Percentiles rank a stretch among this genome's conserved stretches.
These are phyloP conservation scores for Sesamia nonagrioides DNA, from an alignment of 1,140 invertebrate species.

Conservation along the genomic window DNA sequence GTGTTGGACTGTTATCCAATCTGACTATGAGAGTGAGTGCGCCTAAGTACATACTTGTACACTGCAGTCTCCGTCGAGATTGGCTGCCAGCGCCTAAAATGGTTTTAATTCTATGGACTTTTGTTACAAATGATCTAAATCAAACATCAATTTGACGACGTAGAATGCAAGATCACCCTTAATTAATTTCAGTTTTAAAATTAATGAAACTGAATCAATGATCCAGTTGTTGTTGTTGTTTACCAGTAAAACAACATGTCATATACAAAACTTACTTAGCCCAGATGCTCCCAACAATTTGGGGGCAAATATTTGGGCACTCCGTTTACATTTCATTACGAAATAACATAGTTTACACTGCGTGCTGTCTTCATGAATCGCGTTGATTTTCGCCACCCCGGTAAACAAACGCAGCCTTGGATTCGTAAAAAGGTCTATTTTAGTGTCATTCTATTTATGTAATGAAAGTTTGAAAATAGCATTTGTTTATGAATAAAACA, in stretches of 20 bases:
- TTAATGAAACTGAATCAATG: background rate
- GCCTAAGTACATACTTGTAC: too few relatives aligned
- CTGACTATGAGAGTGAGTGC: too few relatives aligned
- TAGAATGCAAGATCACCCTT: too few relatives aligned
- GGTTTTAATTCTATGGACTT: too few relatives aligned
- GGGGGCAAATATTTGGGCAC: background rate
- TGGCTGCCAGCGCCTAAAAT: too few relatives aligned
- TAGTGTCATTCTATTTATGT: conserved; percentile 16
- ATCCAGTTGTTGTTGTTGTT: background rate
- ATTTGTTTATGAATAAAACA: background rate
- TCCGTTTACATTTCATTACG: conserved; percentile 48
- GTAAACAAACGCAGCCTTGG: conserved; percentile 33
- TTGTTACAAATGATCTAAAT: too few relatives aligned
- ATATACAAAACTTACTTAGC: conserved; percentile 25
- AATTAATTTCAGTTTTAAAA: background rate
- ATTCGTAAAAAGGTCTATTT: conserved; percentile 28
- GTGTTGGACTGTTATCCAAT: too few relatives aligned
- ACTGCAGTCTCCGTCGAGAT: too few relatives aligned
- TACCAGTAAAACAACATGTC: background rate
- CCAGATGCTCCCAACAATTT: conserved; percentile 14
- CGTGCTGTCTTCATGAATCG: conserved; percentile 1
- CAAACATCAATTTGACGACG: background rate
- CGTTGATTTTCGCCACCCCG: conserved; percentile 8
- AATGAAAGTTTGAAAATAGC: background rate
- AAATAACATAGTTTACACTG: conserved; percentile 27